Conservation (phyloP, 1,140 invertebrate genomes). For the Luehdorfia chinensis region DNA sequence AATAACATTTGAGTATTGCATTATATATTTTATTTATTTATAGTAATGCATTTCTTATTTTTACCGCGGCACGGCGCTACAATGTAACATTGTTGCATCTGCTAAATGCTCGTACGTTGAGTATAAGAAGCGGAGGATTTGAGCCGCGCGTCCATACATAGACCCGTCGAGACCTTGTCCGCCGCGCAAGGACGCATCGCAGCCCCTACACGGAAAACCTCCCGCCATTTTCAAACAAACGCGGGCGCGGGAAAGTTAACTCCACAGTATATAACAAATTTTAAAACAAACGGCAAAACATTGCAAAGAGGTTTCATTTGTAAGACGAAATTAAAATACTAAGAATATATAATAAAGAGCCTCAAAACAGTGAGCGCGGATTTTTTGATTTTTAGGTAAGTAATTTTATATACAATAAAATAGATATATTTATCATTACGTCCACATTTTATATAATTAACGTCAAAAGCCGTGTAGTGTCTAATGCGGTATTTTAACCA, state of each 20-base stretch:
- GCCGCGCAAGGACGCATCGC: slow-evolving; percentile 60
- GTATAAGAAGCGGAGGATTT: slow-evolving; percentile 67
- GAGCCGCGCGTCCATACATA: slow-evolving; percentile 56
- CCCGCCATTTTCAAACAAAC: slow-evolving; percentile 59
- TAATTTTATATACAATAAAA: slow-evolving; percentile 7
- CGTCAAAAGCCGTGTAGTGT: too few species aligned
- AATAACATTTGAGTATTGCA: too few species aligned
- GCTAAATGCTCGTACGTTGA: slow-evolving; percentile 45
- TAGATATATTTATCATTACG: too few species aligned
- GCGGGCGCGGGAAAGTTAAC: slow-evolving; percentile 45
- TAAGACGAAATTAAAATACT: slow-evolving; percentile 4
- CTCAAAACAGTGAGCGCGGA: slow-evolving; percentile 14
- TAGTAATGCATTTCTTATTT: slow-evolving; percentile 16
- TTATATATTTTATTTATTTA: too few species aligned
- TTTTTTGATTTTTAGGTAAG: slow-evolving; percentile 13
- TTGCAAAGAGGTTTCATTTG: slow-evolving; percentile 10
- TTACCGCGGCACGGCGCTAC: slow-evolving; percentile 14
- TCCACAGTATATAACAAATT: slow-evolving; percentile 22
- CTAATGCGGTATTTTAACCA: too few species aligned
- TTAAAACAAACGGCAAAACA: slow-evolving; percentile 4
- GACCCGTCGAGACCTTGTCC: slow-evolving; percentile 60
- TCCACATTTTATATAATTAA: too few species aligned
- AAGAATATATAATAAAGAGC: slow-evolving; percentile 5
- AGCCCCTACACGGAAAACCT: slow-evolving; percentile 52
- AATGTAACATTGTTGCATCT: slow-evolving; percentile 24